phyloP scores from a whole-genome alignment of 53 echinoderm and acorn worm genomes.

The Astropecten irregularis region DNA sequence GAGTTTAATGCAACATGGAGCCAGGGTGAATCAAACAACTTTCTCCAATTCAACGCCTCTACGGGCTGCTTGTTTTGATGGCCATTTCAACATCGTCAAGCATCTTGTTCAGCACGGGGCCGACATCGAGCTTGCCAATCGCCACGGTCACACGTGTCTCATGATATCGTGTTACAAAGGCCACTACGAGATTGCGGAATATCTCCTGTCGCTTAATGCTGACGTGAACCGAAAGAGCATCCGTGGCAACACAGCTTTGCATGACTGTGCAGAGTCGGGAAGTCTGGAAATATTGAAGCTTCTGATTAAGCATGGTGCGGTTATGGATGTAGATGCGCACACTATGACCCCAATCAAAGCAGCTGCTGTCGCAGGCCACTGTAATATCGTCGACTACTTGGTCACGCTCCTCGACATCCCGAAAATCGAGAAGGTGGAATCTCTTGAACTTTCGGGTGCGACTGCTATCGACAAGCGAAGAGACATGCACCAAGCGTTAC shows the following conservation, averaged over 20 bases:
- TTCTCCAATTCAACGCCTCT: conserved; percentile 96
- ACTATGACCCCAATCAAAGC: conserved; percentile 96
- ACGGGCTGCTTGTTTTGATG: conserved; percentile 98
- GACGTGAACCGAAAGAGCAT: conserved; percentile 96
- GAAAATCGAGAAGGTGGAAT: conserved; percentile 79
- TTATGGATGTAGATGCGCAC: conserved; percentile 92
- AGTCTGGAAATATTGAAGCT: conserved; percentile 96
- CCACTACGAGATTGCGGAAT: conserved; percentile 87
- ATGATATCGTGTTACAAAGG: conserved; percentile 99
- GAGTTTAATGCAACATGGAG: conserved; percentile 90
- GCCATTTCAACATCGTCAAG: conserved; percentile 97
- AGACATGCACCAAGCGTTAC: conserved; percentile 91
- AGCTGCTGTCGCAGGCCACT: conserved; percentile 96
- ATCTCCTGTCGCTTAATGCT: conserved; percentile 81
- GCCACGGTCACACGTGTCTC: conserved; percentile 98
- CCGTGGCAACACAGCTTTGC: conserved; percentile 93
- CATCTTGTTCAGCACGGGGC: conserved; percentile 91
- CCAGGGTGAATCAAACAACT: conserved; percentile 96
- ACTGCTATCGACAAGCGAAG: conserved; percentile 96
- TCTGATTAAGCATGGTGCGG: conserved; percentile 76
- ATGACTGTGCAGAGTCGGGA: conserved; percentile 99
- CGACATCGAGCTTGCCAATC: conserved; percentile 94
- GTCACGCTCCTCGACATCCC: conserved; percentile 59
- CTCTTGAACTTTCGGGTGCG: conserved; percentile 87
- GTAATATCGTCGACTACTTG: conserved; percentile 91